Conservation (phyloP, 2,797 vertebrate species). For the Gambusia yucatana region DNA sequence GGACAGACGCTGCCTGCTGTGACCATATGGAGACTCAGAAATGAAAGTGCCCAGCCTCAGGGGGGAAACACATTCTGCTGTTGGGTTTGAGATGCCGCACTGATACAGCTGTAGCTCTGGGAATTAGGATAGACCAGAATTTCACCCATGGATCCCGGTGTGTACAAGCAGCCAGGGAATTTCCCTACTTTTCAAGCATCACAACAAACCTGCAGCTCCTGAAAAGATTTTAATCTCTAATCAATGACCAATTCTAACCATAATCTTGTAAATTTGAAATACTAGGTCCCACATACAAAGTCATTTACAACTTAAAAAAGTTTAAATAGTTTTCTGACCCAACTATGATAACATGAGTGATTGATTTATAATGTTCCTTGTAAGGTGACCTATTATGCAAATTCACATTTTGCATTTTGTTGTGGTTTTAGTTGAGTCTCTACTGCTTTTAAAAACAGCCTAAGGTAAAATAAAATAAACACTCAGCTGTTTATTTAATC, state of each 20-base stretch:
- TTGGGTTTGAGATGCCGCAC: conserved; percentile 36
- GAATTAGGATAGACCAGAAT: conserved; percentile 63
- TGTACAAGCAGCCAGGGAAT: conserved; percentile 51
- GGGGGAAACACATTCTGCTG: conserved; percentile 61
- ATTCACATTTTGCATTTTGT: too few relatives aligned
- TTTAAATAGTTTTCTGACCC: neutral
- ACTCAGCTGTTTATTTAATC: too few relatives aligned
- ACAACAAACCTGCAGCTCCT: neutral
- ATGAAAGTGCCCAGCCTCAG: conserved; percentile 48
- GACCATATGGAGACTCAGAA: conserved; percentile 53
- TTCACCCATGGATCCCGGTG: conserved; percentile 45
- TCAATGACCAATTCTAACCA: neutral
- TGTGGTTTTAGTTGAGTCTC: too few relatives aligned
- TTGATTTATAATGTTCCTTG: neutral
- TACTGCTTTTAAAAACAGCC: too few relatives aligned
- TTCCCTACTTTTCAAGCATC: neutral
- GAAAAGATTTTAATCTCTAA: neutral
- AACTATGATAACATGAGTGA: neutral
- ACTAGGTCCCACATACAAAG: neutral
- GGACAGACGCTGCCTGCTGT: conserved; percentile 60
- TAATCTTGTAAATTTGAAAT: neutral
- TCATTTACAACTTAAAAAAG: neutral
- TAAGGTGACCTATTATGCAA: too few relatives aligned
- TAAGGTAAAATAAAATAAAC: too few relatives aligned
- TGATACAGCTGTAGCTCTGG: conserved; percentile 36